Base-by-base conservation (phyloP, 2,888 invertebrate genomes). In the Drosophila tanythrix region DNA sequence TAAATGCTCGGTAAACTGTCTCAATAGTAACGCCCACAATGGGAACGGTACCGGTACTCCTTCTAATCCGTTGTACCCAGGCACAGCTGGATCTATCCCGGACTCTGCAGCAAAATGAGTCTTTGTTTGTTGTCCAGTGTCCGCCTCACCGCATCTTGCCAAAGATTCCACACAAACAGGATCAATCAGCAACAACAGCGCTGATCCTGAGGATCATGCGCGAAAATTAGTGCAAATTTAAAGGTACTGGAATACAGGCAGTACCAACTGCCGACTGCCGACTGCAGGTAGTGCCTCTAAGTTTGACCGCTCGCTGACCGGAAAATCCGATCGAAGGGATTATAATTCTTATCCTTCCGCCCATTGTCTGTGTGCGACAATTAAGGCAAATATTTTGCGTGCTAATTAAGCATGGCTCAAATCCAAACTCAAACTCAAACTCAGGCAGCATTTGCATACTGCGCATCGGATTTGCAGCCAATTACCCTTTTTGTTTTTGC, bases 371-470 rank as follows among this genome's bases (percentile, higher is more conserved):
- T 70, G 71, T 72, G 74, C 68, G 75, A 79, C 88, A 91, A 91
- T 91, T 91, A 90, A 77, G 82, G 81, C 82, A 92, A 91, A 91
- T 92, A 91, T 91, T 91, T 91, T 91, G 91, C 88, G 84, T 90
- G 87, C 85, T 90, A 91, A 91, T 91, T 91, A 88, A 89, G 79
- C 78, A 81, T 33, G 83, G 78, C 78, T 58, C 58, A 57, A 59
- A 72, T 53, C 64, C 35, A 65, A 59, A 13, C 29, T 3, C 11
- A 21, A 21, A 21, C 55, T 31, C 31, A 25, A 25, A 46, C 13
- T 48, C 35, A 35, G 43, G 4, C 61, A 43, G n/a, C 29, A 81
- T 89, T 75, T 81, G 86, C 91, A 90, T 90, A 79, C 70, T 46
- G 71, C 73, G 74, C 73, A 63, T 62, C 82, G 88, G 90, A 91